A percentile compares a stretch with the other conserved stretches of the same genome.
Conservation (phyloP, 2,888 invertebrate genomes). For the Eristalinus aeneus region DNA sequence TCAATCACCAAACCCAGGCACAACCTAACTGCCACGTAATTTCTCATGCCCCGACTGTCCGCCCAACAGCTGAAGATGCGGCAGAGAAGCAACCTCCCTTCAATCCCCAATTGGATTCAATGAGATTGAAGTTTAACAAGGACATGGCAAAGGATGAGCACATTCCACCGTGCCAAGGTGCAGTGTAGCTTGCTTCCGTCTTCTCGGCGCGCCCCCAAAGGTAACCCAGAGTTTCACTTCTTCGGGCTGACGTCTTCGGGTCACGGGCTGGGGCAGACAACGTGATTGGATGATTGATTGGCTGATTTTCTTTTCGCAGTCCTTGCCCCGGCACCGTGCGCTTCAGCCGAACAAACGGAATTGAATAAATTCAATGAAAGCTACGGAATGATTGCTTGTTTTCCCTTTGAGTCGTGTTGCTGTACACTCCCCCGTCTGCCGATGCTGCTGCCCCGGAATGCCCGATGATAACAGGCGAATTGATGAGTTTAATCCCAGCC, state of each 20-base stretch:
- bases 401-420: background rate
- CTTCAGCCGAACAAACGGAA: conserved; percentile 52
- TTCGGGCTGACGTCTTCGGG: background rate
- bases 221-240: conserved; percentile 37
- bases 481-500: conserved; percentile 59
- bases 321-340: conserved; percentile 18
- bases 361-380: conserved; percentile 65
- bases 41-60: background rate
- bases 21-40: conserved; percentile 51
- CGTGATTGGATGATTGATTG: conserved; percentile 70
- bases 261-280: background rate
- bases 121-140: conserved; percentile 55
- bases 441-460: conserved; percentile 1
- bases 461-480: conserved; percentile 62
- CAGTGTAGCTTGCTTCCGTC: background rate
- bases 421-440: background rate
- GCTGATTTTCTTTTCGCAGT: conserved; percentile 64
- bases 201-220: conserved; percentile 11
- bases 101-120: conserved; percentile 56
- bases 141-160: conserved; percentile 17
- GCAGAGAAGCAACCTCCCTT: conserved; percentile 37
- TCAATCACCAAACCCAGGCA: conserved; percentile 56
- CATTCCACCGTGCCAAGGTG: background rate
- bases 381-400: conserved; percentile 30
- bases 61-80: background rate